These are phyloP conservation scores for Hemicordylus capensis DNA, from an alignment of 2,113 vertebrate genomes.

Conservation along the genomic window DNA sequence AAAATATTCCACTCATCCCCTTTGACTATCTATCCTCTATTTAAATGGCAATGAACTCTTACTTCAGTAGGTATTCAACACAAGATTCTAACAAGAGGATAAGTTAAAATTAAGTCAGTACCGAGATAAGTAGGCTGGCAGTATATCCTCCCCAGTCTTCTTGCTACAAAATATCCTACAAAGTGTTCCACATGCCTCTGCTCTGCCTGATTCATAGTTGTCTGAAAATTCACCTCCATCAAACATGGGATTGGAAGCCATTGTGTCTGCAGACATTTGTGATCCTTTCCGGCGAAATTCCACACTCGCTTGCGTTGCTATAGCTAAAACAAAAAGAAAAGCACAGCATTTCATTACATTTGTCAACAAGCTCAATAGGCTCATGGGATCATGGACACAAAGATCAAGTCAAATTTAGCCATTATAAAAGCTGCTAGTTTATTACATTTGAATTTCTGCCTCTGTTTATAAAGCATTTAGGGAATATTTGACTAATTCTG, in stretches of 20 bases:
- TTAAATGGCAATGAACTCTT: not conserved
- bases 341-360: constrained; percentile 62
- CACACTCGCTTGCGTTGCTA: constrained; percentile 90
- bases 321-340: constrained; percentile 81
- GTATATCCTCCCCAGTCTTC: constrained; percentile 96
- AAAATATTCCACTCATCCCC: not conserved
- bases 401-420: constrained; percentile 84
- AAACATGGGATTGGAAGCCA: constrained; percentile 92
- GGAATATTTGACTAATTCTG: constrained; percentile 59
- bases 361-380: constrained; percentile 62
- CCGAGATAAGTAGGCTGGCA: constrained; percentile 97
- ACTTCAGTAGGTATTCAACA: constrained; percentile 13
- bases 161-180: constrained; percentile 99
- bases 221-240: constrained; percentile 93
- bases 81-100: constrained; percentile 49
- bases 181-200: constrained; percentile 94
- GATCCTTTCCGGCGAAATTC: constrained; percentile 93
- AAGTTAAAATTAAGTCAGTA: constrained; percentile 75
- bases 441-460: constrained; percentile 66
- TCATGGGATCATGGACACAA: constrained; percentile 92
- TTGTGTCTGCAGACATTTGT: constrained; percentile 93
- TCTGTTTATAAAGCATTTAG: constrained; percentile 68
- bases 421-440: constrained; percentile 71
- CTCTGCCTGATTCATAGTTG: constrained; percentile 94
- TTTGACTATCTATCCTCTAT: not conserved